Conservation (phyloP, 2,113 vertebrate species). For the Phalacrocorax carbo region DNA sequence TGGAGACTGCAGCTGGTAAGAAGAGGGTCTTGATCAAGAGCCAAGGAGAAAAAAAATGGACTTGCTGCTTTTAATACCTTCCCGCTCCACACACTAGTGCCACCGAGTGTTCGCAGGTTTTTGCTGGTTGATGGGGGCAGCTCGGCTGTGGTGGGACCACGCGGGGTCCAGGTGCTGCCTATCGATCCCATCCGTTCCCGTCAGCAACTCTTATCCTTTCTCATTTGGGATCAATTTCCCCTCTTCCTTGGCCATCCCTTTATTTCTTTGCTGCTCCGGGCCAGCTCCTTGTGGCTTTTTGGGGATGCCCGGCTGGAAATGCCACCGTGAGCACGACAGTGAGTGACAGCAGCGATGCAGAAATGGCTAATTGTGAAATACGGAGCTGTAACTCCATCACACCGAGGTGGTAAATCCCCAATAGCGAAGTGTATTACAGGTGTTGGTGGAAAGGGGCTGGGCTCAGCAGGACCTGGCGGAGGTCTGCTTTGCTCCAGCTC, state of each 20-base stretch:
- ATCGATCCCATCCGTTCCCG: background rate
- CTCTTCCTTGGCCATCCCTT: background rate
- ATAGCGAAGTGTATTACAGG: fast-evolving
- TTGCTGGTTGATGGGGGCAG: background rate
- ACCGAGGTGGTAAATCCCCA: background rate
- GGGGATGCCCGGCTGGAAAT: background rate
- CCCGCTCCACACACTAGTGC: background rate
- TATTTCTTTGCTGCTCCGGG: background rate
- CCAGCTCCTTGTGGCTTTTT: background rate
- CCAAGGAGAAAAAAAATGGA: background rate
- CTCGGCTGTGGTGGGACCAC: fast-evolving
- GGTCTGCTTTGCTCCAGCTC: background rate
- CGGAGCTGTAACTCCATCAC: background rate
- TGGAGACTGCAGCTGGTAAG: background rate
- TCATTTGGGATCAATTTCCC: background rate
- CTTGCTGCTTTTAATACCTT: background rate
- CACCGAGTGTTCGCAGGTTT: background rate
- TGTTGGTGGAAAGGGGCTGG: fast-evolving
- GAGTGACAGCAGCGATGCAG: fast-evolving
- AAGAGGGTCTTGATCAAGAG: background rate
- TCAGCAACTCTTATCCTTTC: background rate
- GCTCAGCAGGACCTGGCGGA: background rate
- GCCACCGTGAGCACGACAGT: fast-evolving
- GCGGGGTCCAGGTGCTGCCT: background rate
- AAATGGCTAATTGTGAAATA: fast-evolving